Evolutionary conservation across 2,113 vertebrate species (phyloP).

Genomic region (Condylura cristata): DNA sequence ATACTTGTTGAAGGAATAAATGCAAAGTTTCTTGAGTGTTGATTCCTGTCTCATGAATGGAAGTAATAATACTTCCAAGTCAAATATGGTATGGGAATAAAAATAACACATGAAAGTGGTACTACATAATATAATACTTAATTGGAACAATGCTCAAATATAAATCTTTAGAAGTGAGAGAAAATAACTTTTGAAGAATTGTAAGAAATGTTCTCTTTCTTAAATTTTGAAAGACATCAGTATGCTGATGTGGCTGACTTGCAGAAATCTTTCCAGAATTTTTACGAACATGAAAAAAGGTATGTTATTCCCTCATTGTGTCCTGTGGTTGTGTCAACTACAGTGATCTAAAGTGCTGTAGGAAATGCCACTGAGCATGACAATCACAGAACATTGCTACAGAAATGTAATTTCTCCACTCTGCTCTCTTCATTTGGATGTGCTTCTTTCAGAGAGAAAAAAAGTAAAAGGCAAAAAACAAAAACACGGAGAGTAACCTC

Average conservation of each 20-base stretch:
- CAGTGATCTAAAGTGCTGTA: not conserved
- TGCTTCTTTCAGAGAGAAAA: not conserved
- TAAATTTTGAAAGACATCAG: not conserved
- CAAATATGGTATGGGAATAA: not conserved
- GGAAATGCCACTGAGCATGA: not conserved
- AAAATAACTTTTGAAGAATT: not conserved
- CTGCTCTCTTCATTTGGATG: not conserved
- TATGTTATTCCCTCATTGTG: not conserved
- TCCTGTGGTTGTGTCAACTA: not conserved
- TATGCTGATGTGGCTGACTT: not conserved
- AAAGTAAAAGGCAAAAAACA: not conserved
- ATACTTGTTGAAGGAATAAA: not conserved
- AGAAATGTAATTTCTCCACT: not conserved
- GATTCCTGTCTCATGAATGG: not conserved
- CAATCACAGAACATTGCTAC: not conserved
- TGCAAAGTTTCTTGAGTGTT: not conserved
- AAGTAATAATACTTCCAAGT: not conserved
- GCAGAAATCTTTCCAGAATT: not conserved
- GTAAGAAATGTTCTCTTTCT: not conserved
- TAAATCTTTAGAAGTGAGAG: not conserved
- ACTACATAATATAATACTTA: not conserved
- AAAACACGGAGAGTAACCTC: not conserved
- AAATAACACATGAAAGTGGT: not conserved
- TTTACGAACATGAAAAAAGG: not conserved
- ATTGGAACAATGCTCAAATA: not conserved